Evolutionary conservation across 2,797 vertebrate species (phyloP), one percentile per base, ranked within the genome.

Genomic region (Discoglossus pictus): DNA sequence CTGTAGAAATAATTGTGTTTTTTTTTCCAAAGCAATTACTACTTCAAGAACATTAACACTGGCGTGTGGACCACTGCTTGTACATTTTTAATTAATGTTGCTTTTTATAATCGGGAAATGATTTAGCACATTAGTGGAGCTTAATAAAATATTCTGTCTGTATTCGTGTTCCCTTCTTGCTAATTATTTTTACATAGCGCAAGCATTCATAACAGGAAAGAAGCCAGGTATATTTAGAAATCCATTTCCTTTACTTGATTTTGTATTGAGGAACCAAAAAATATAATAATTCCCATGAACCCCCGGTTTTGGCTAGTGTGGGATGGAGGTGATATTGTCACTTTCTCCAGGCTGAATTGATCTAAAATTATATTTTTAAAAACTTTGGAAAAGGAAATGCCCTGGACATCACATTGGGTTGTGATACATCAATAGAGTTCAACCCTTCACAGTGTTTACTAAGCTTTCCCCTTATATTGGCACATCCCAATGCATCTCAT

Each of bases 21-120:
- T 36, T 68, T 60, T 60, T 20, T 36, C 18, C 16, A 59, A 67
- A 46, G 61, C 50, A 51, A 73, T 67, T 53, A 64, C 34, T 18
- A 23, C 31, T 15, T 3, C 9, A 43, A 25, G 50, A 17, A 16
- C 12, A 47, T 8, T n/a, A 27, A 20, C 35, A 5, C 36, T 4
- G 21, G 27, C 36, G 24, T 20, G n/a, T 11, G 18, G 42, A 38
- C 42, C 20, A 23, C 10, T 11, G 18, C 18, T 2, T 39, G 2
- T 20, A 18, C 43, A 40, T 10, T 65, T 65, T 55, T 61, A 54
- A 61, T 68, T 61, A 68, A 61, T 61, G 66, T 61, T 68, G 39
- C 66, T 61, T 61, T 61, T 54, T 53, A 35, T 68, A 61, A 55
- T 69, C 65, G 23, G 65, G 38, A 68, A 60, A 68, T 60, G 20